These are phyloP conservation scores for Nephila pilipes DNA, from an alignment of 1,140 invertebrate species.

Conservation along the genomic window DNA sequence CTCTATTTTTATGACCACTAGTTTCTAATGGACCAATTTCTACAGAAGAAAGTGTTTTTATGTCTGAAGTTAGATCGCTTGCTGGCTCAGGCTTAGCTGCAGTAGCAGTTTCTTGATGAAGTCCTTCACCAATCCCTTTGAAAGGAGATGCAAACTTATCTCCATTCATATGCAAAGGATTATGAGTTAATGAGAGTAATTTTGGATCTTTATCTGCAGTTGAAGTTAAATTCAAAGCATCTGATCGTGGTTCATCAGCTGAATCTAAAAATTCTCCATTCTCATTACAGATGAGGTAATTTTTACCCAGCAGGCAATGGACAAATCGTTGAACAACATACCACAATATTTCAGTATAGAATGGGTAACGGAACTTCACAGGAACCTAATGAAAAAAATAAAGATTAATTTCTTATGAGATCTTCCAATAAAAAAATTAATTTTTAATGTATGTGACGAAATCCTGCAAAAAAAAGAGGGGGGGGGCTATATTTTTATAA, in stretches of 20 bases:
- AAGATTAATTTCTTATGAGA: not conserved
- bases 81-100: constrained; percentile 51
- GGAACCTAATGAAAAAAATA: constrained; percentile 87
- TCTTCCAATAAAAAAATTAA: too few species aligned
- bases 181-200: constrained; percentile 53
- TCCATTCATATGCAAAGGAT: constrained; percentile 54
- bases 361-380: constrained; percentile 98
- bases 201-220: constrained; percentile 64
- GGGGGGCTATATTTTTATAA: not conserved
- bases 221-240: constrained; percentile 51
- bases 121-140: constrained; percentile 58
- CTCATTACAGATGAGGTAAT: constrained; percentile 83
- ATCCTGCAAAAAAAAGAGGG: too few species aligned
- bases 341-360: constrained; percentile 99
- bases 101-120: not conserved
- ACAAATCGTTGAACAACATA: constrained; percentile 97
- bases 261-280: constrained; percentile 76
- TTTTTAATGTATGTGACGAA: too few species aligned
- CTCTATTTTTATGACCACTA: constrained; percentile 83
- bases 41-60: not conserved
- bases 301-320: constrained; percentile 90
- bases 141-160: constrained; percentile 68
- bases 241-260: constrained; percentile 30
- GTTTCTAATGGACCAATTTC: not conserved
- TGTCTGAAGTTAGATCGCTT: constrained; percentile 86